phyloP scores from a whole-genome alignment of 2,797 vertebrate species.

The Sebastes diaconus region DNA sequence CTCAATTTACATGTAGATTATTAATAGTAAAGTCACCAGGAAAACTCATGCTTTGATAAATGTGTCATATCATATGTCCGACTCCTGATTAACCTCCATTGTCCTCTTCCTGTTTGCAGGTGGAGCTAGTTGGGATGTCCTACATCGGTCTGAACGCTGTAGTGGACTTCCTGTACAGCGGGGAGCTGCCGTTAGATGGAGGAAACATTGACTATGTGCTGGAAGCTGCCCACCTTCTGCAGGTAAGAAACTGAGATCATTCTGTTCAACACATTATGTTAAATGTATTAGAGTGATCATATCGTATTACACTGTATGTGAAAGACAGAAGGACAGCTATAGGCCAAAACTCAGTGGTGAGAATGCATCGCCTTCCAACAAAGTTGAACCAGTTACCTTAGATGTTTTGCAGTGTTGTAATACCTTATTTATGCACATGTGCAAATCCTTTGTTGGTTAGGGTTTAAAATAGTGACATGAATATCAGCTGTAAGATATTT shows the following conservation, averaged over 20 bases:
- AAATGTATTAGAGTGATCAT: background rate
- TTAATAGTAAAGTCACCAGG: background rate
- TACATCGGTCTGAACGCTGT: conserved; percentile 89
- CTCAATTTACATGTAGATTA: background rate
- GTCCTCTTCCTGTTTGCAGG: conserved; percentile 53
- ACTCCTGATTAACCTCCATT: too few species aligned
- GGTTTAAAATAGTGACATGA: background rate
- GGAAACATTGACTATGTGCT: conserved; percentile 90
- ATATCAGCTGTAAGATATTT: background rate
- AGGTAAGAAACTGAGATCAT: conserved; percentile 64
- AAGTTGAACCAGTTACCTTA: too few species aligned
- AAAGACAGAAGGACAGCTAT: background rate
- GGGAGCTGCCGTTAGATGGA: conserved; percentile 89
- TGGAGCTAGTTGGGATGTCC: conserved; percentile 91
- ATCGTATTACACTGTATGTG: too few species aligned
- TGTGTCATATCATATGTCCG: background rate
- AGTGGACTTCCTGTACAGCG: conserved; percentile 93
- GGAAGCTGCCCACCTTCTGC: conserved; percentile 93
- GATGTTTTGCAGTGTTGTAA: background rate
- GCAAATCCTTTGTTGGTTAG: background rate
- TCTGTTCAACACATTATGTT: background rate
- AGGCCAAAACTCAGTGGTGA: background rate
- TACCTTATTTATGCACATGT: background rate
- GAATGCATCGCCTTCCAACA: background rate
- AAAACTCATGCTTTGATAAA: background rate